These are phyloP conservation scores for Meloidogyne hapla DNA, from an alignment of 1,140 invertebrate species.

Conservation along the genomic window DNA sequence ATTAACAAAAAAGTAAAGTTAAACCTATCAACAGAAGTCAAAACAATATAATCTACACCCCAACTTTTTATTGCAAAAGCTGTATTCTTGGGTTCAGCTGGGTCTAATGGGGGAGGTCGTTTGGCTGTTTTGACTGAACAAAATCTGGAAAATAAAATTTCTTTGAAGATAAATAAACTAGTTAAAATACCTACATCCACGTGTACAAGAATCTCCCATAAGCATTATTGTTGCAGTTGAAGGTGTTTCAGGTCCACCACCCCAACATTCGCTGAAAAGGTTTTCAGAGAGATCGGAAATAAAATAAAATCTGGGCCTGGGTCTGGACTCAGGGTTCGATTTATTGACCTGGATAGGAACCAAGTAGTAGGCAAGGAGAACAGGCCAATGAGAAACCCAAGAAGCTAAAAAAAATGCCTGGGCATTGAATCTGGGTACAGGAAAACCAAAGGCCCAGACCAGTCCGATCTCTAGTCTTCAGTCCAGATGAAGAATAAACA, in stretches of 20 bases:
- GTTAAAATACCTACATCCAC: constrained; percentile 54
- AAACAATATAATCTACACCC: constrained; percentile 93
- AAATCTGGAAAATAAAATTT: constrained; percentile 76
- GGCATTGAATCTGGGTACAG: too few relatives aligned
- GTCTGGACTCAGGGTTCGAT: too few relatives aligned
- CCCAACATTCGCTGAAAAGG: constrained; percentile 83
- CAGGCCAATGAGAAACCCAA: too few relatives aligned
- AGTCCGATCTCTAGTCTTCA: too few relatives aligned
- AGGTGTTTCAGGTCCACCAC: constrained; percentile 70
- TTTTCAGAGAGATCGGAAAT: too few relatives aligned
- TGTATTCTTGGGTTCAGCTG: constrained; percentile 86
- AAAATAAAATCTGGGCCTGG: too few relatives aligned
- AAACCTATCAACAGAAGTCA: constrained; percentile 96
- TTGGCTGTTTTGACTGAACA: constrained; percentile 96
- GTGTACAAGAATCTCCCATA: constrained; percentile 67
- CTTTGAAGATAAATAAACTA: neutral
- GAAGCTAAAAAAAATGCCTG: too few relatives aligned
- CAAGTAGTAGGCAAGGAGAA: too few relatives aligned
- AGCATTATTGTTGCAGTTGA: constrained; percentile 73
- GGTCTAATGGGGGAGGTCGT: constrained; percentile 84
- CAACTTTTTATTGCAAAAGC: constrained; percentile 86
- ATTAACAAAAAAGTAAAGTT: too few relatives aligned
- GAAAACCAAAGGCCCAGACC: too few relatives aligned
- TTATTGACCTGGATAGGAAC: too few relatives aligned
- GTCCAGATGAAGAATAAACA: neutral